Conservation (phyloP, 2,113 vertebrate species). For the Hoplias malabaricus region DNA sequence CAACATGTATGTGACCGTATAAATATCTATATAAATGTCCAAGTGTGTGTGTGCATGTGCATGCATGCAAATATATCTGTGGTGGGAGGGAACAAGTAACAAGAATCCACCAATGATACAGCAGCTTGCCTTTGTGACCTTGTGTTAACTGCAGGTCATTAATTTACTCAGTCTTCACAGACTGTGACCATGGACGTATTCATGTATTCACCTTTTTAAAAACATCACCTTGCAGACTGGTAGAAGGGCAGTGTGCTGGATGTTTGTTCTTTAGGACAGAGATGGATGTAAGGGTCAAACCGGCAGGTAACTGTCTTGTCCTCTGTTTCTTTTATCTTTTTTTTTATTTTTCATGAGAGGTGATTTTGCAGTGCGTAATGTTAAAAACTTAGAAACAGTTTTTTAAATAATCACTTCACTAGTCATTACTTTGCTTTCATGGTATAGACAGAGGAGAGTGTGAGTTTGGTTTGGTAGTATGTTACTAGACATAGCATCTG, state of each 20-base stretch:
- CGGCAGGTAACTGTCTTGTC: constrained; percentile 46
- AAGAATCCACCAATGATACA: constrained; percentile 34
- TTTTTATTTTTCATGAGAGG: not conserved
- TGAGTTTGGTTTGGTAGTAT: not conserved
- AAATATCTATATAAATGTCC: not conserved
- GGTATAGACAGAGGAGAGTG: not conserved
- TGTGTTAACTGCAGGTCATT: constrained; percentile 23
- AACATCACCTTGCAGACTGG: not conserved
- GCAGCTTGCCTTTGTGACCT: constrained; percentile 28
- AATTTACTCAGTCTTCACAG: constrained; percentile 23
- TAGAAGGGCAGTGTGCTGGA: constrained; percentile 6
- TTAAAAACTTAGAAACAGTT: not conserved
- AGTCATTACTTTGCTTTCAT: not conserved
- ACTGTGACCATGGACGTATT: not conserved
- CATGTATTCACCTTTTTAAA: constrained; percentile 1
- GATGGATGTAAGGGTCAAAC: constrained; percentile 47
- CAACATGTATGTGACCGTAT: not conserved
- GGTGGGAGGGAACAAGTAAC: constrained; percentile 29
- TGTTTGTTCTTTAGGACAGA: not conserved
- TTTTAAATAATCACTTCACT: not conserved
- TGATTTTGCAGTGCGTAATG: not conserved
- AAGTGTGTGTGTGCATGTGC: constrained; percentile 11
- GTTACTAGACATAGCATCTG: not conserved
- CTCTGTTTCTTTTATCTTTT: not conserved
- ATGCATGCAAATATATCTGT: not conserved